phyloP scores from a whole-genome alignment of 1,140 invertebrate genomes.

The Zaprionus camerounensis region DNA sequence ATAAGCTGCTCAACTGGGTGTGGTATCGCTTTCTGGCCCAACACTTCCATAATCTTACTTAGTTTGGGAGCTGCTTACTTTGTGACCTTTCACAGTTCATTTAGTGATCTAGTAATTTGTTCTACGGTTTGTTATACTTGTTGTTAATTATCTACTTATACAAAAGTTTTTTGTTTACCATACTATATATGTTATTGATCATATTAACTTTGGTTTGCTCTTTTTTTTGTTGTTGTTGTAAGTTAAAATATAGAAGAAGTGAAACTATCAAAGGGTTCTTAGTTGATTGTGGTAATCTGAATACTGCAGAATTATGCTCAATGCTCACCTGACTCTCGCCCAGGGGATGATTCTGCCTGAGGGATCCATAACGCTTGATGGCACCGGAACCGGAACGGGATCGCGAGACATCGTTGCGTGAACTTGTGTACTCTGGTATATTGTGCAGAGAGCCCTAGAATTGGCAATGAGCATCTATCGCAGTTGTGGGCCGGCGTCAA shows the following conservation, averaged over 20 bases:
- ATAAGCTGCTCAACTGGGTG: conserved; percentile 63
- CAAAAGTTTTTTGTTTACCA: too few relatives aligned
- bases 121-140: too few relatives aligned
- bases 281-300: neutral
- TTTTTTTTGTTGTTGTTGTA: neutral
- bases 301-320: neutral
- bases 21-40: conserved; percentile 42
- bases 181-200: neutral
- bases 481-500: conserved; percentile 61
- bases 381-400: conserved; percentile 62
- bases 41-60: conserved; percentile 13
- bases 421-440: conserved; percentile 84
- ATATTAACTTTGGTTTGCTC: conserved; percentile 6
- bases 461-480: conserved; percentile 25
- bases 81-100: too few relatives aligned
- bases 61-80: neutral
- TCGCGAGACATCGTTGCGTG: conserved; percentile 75
- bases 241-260: neutral
- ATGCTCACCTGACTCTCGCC: conserved; percentile 61
- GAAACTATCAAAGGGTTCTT: neutral
- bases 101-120: too few relatives aligned
- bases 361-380: conserved; percentile 79
- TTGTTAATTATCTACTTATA: too few relatives aligned
- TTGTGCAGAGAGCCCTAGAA: conserved; percentile 83
- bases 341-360: conserved; percentile 62